Evolutionary conservation across 35 echinoderm and acorn worm species (phyloP), one percentile per base, ranked within the genome.

Genomic region (Apostichopus californicus): DNA sequence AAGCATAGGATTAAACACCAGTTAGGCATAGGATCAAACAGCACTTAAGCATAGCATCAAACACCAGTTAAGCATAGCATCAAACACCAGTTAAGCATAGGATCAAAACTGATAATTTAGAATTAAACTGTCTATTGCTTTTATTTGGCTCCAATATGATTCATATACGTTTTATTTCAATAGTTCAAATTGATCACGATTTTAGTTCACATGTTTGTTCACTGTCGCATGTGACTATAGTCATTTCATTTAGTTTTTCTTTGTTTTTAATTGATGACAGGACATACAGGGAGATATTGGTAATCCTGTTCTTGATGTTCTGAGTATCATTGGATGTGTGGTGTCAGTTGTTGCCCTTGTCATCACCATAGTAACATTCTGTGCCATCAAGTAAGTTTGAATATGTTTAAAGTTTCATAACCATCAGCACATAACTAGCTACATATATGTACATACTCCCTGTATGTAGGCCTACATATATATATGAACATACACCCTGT

Each of bases 241-340:
- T 65, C 8, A 10, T 65, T n/a, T 18, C 10, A 1, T 73, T 73
- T 13, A 6, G 5, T 6, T 73, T 18, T 21, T 18, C 6, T 73
- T 73, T 18, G 17, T 73, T 60, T 60, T 6, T 60, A 6, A 60
- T 60, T 60, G 7, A 6, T 60, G 57, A 11, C 57, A 92, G 79
- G 79, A 92, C 73, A 65, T 92, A 14, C 81, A 80, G 9, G 79
- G 91, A 20, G 91, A 92, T 86, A 82, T 83, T 8, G 46, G 54
- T 8, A 80, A 68, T 56, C 14, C 7, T 54, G 80, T 63, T 72
- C 79, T 92, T 17, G 80, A 86, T 57, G 70, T 92, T 15, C 60
- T 92, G 12, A 82, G 79, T 77, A 73, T 86, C 78, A 92, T 92
- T n/a, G 91, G 91, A 11, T 86, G 79, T 73, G 59, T 92, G 5